Evolutionary conservation across 1,140 invertebrate species (phyloP).

Genomic region (Papilio dardanus): DNA sequence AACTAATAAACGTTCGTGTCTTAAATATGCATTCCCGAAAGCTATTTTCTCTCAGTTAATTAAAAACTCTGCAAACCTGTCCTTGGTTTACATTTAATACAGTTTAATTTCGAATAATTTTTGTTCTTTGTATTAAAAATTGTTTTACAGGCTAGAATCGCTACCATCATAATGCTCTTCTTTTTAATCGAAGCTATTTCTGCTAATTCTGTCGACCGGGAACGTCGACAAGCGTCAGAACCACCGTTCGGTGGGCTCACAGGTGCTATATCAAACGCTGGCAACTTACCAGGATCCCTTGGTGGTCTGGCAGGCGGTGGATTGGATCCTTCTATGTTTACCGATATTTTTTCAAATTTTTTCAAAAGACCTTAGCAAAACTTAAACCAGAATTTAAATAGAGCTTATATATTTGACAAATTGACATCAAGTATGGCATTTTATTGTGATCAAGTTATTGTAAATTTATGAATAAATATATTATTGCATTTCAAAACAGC

Average conservation of each 20-base stretch:
- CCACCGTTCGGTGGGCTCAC: not conserved
- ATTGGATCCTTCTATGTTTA: not conserved
- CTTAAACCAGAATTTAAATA: not conserved
- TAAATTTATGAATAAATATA: not conserved
- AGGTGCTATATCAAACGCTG: not conserved
- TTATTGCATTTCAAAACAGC: not conserved
- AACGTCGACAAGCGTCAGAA: not conserved
- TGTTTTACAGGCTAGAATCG: not conserved
- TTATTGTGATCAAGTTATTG: not conserved
- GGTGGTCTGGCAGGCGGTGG: not conserved
- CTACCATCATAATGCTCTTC: constrained; percentile 10
- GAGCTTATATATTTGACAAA: not conserved
- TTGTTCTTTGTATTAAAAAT: not conserved
- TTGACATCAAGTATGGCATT: not conserved
- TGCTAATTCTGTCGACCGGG: not conserved
- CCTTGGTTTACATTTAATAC: not conserved
- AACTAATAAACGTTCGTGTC: not conserved
- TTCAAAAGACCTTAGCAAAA: not conserved
- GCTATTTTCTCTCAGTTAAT: not conserved
- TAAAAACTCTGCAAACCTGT: not conserved
- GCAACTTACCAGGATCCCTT: not conserved
- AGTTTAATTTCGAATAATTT: not conserved
- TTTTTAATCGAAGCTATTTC: constrained; percentile 9
- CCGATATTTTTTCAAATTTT: not conserved
- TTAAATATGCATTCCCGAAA: not conserved